Conservation (phyloP, 1,140 invertebrate species). For the Atta texana region DNA sequence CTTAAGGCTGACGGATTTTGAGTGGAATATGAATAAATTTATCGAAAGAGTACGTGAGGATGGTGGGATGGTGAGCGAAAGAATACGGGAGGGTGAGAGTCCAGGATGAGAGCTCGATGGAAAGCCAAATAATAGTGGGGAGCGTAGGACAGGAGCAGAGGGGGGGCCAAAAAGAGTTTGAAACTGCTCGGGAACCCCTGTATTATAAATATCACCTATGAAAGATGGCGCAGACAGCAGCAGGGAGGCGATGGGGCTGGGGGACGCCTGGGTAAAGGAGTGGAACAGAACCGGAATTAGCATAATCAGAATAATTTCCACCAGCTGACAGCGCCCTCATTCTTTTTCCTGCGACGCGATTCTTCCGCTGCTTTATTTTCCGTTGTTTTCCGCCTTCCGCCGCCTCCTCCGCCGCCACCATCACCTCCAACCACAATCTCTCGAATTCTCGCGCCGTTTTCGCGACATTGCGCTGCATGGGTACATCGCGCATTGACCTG, state of each 20-base stretch:
- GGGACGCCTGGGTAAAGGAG: constrained; percentile 85
- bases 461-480: constrained; percentile 75
- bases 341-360: constrained; percentile 86
- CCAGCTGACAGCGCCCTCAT: constrained; percentile 87
- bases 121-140: constrained; percentile 63
- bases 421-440: constrained; percentile 29
- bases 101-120: constrained; percentile 66
- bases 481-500: constrained; percentile 72
- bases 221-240: constrained; percentile 87
- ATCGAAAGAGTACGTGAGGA: constrained; percentile 74
- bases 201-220: constrained; percentile 87
- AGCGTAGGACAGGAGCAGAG: constrained; percentile 7
- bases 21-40: constrained; percentile 83
- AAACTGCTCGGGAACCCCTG: constrained; percentile 85
- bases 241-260: constrained; percentile 81
- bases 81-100: constrained; percentile 37
- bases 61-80: constrained; percentile 18
- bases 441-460: constrained; percentile 80
- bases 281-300: constrained; percentile 87
- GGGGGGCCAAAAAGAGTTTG: constrained; percentile 85
- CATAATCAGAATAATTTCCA: constrained; percentile 88
- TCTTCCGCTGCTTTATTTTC: constrained; percentile 85
- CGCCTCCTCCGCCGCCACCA: constrained; percentile 48
- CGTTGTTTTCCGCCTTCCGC: constrained; percentile 83
- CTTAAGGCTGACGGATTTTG: constrained; percentile 66